A percentile compares a stretch with the other conserved stretches of the same genome.
These are phyloP conservation scores for Carollia perspicillata DNA, from an alignment of 2,113 vertebrate genomes.

Conservation along the genomic window DNA sequence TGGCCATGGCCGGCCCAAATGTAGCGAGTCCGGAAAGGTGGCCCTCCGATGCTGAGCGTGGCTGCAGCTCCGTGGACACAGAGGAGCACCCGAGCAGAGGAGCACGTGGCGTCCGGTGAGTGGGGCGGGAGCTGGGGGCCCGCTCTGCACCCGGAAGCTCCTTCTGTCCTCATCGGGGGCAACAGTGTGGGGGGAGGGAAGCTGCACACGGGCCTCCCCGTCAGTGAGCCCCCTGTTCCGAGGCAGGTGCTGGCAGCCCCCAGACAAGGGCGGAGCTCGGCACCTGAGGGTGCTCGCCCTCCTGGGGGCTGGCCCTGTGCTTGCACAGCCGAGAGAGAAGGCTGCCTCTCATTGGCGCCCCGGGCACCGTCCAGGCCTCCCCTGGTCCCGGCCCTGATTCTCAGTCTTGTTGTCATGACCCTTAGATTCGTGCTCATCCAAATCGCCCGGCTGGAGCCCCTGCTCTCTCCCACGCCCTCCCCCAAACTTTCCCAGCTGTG, in stretches of 20 bases:
- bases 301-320: background rate
- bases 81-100: accelerated
- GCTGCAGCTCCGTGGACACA: accelerated
- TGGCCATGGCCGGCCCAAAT: accelerated
- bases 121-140: background rate
- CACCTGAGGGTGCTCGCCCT: accelerated
- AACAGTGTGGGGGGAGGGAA: no score
- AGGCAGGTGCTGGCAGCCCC: background rate
- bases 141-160: background rate
- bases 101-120: background rate
- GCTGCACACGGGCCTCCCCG: accelerated
- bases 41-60: background rate
- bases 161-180: background rate
- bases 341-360: accelerated
- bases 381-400: accelerated
- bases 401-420: background rate
- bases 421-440: no score
- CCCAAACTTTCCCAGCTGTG: background rate
- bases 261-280: accelerated
- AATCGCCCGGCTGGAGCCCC: background rate
- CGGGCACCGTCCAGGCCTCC: accelerated
- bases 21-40: accelerated
- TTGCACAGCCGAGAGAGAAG: background rate
- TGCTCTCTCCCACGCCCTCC: accelerated
- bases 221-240: no score